phyloP scores from a whole-genome alignment of 2,888 invertebrate genomes.

The Apodemia duryi region DNA sequence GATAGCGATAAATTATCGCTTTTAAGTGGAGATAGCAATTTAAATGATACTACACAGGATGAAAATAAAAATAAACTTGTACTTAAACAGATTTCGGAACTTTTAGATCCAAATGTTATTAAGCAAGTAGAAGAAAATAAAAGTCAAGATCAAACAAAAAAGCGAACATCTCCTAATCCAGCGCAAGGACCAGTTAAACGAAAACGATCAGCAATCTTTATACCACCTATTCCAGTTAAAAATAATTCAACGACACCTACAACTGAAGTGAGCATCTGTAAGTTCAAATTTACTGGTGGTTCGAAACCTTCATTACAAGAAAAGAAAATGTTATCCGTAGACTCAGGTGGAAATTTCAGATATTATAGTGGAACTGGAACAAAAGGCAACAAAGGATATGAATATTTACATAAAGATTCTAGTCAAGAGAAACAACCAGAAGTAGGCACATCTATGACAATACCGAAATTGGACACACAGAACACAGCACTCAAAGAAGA shows the following conservation, averaged over 20 bases:
- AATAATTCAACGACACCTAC: slow-evolving; percentile 86
- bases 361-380: slow-evolving; percentile 93
- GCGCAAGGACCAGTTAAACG: slow-evolving; percentile 79
- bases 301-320: slow-evolving; percentile 93
- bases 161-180: slow-evolving; percentile 59
- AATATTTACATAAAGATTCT: slow-evolving; percentile 86
- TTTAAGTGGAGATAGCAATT: slow-evolving; percentile 51
- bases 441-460: slow-evolving; percentile 34
- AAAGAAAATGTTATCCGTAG: slow-evolving; percentile 94
- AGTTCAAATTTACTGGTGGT: slow-evolving; percentile 95
- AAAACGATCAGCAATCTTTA: slow-evolving; percentile 90
- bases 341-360: slow-evolving; percentile 92
- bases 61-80: slow-evolving; percentile 67
- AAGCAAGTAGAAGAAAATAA: slow-evolving; percentile 56
- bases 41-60: slow-evolving; percentile 52
- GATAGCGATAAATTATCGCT: slow-evolving; percentile 53
- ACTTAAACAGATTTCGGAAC: slow-evolving; percentile 68
- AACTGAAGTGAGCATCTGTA: slow-evolving; percentile 93
- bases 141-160: slow-evolving; percentile 61
- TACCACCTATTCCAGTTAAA: slow-evolving; percentile 88
- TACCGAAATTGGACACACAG: slow-evolving; percentile 37
- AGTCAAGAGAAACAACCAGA: slow-evolving; percentile 64
- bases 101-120: slow-evolving; percentile 67
- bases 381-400: slow-evolving; percentile 89
- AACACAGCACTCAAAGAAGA: slow-evolving; percentile 49